Evolutionary conservation across 2,113 vertebrate genomes (phyloP).

Genomic region (Thalassoma bifasciatum): DNA sequence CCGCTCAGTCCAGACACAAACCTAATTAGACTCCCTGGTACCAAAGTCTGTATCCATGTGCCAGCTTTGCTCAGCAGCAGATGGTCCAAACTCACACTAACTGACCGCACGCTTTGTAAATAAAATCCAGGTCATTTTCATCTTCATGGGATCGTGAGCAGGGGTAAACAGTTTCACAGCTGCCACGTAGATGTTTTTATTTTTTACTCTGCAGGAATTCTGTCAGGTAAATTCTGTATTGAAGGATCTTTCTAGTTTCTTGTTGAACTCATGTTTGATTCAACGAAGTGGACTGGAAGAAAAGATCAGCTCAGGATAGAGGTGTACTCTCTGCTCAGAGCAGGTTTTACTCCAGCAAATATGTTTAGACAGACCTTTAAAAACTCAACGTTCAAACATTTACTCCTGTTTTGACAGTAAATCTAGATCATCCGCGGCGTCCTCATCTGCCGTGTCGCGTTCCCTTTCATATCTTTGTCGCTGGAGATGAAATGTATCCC

Average conservation of each 20-base stretch:
- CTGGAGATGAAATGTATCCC: too few relatives aligned
- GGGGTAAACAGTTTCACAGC: background rate
- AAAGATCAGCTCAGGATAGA: too few relatives aligned
- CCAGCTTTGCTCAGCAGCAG: conserved; percentile 21
- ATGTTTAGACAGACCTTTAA: background rate
- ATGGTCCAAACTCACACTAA: conserved; percentile 1
- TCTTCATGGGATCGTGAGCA: background rate
- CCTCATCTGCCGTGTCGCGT: too few relatives aligned
- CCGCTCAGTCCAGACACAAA: conserved; percentile 1
- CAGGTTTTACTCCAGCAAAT: too few relatives aligned
- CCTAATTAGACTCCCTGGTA: conserved; percentile 17
- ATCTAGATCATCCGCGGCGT: background rate
- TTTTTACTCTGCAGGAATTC: too few relatives aligned
- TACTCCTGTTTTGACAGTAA: background rate
- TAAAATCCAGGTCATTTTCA: background rate
- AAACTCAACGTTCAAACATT: background rate
- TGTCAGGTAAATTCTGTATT: too few relatives aligned
- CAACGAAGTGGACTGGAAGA: too few relatives aligned
- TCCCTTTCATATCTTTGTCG: too few relatives aligned
- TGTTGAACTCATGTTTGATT: too few relatives aligned
- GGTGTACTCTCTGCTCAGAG: too few relatives aligned
- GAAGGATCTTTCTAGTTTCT: too few relatives aligned
- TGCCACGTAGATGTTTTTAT: background rate
- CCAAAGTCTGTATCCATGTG: background rate
- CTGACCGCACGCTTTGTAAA: background rate